Percentiles rank a stretch among this genome's conserved stretches.
Evolutionary conservation across 1,140 invertebrate species (phyloP).

Genomic region (Nasonia vitripennis): DNA sequence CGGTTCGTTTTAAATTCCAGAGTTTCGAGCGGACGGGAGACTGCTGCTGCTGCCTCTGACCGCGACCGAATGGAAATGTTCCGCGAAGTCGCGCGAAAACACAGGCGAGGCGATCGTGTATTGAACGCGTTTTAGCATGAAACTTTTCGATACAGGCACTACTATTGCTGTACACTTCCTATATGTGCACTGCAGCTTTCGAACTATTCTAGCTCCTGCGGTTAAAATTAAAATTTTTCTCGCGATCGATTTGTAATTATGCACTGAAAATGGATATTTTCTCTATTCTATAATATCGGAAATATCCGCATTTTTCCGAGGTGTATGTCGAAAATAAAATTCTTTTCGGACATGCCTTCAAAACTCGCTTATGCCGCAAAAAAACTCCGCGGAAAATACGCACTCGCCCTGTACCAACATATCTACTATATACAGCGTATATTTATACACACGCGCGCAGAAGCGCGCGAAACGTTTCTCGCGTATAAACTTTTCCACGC

Average conservation of each 20-base stretch:
- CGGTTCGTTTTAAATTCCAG: conserved; percentile 3
- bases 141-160: neutral
- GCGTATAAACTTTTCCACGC: conserved; percentile 38
- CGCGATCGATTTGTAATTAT: neutral
- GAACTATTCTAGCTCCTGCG: neutral
- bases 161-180: neutral
- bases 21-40: neutral
- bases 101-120: neutral
- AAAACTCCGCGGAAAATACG: too few relatives aligned
- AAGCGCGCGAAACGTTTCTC: neutral
- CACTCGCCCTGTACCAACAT: neutral
- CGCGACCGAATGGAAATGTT: neutral
- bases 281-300: too few relatives aligned
- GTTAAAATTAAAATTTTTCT: conserved; percentile 1
- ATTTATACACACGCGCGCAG: neutral
- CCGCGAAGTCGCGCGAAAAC: conserved; percentile 15
- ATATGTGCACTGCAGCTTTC: neutral
- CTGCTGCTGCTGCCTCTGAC: neutral
- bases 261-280: too few relatives aligned
- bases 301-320: too few relatives aligned
- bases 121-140: neutral
- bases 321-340: too few relatives aligned
- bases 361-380: too few relatives aligned
- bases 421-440: too few relatives aligned
- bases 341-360: too few relatives aligned